Evolutionary conservation across 2,113 vertebrate species (phyloP).

Genomic region (Myiozetetes cayanensis): DNA sequence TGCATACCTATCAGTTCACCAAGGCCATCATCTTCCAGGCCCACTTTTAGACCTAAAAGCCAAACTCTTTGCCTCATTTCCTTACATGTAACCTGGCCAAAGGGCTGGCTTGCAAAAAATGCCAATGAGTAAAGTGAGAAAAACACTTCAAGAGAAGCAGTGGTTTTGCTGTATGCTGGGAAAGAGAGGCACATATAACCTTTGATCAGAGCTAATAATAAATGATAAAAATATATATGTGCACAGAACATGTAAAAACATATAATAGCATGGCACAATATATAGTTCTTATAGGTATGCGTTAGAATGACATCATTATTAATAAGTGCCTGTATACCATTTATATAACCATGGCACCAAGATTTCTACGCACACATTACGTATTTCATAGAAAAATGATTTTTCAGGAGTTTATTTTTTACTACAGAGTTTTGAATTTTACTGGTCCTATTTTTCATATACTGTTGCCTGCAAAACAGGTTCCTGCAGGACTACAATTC

Average conservation of each 20-base stretch:
- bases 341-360: not conserved
- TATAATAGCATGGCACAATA: not conserved
- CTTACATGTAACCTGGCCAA: not conserved
- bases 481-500: not conserved
- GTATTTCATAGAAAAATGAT: not conserved
- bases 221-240: not conserved
- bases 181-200: not conserved
- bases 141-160: accelerated
- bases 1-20: not conserved
- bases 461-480: not conserved
- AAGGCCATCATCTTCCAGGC: not conserved
- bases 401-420: not conserved
- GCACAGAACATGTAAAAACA: not conserved
- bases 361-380: not conserved
- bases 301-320: not conserved
- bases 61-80: not conserved
- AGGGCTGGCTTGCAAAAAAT: not conserved
- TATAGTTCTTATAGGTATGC: not conserved
- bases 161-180: not conserved
- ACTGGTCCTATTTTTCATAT: not conserved
- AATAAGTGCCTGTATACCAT: not conserved
- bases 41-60: not conserved
- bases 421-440: not conserved
- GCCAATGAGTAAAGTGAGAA: not conserved
- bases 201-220: not conserved